A percentile compares a stretch with the other conserved stretches of the same genome.
phyloP scores from a whole-genome alignment of 2,113 vertebrate species.

The Engystomops pustulosus region DNA sequence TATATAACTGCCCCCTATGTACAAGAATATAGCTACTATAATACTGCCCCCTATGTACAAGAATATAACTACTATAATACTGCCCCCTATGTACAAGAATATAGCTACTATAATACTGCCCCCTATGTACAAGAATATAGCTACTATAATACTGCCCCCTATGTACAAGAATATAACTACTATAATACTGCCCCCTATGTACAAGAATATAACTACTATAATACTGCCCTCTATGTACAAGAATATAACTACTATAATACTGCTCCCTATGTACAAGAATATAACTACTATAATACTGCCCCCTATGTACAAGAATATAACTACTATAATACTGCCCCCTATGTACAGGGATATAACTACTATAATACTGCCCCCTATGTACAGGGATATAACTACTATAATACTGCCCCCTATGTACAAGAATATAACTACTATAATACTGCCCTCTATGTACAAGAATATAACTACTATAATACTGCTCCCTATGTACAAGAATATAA shows the following conservation, averaged over 20 bases:
- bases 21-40: constrained; percentile 7
- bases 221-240: neutral
- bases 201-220: constrained; percentile 4
- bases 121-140: constrained; percentile 1
- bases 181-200: neutral
- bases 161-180: neutral
- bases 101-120: constrained; percentile 1
- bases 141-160: neutral
- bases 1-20: neutral
- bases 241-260: constrained; percentile 13
- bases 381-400: neutral
- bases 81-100: neutral
- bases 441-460: neutral
- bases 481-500: too few species aligned
- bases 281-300: neutral
- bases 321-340: neutral
- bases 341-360: constrained; percentile 2
- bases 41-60: neutral
- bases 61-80: constrained; percentile 7
- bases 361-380: constrained; percentile 7
- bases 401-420: neutral
- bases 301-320: neutral
- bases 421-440: neutral
- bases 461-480: neutral
- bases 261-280: neutral